Percentiles rank a stretch among this genome's conserved stretches.
These are phyloP conservation scores for Psilopsiagon aurifrons DNA, from an alignment of 2,113 vertebrate species.

Conservation along the genomic window DNA sequence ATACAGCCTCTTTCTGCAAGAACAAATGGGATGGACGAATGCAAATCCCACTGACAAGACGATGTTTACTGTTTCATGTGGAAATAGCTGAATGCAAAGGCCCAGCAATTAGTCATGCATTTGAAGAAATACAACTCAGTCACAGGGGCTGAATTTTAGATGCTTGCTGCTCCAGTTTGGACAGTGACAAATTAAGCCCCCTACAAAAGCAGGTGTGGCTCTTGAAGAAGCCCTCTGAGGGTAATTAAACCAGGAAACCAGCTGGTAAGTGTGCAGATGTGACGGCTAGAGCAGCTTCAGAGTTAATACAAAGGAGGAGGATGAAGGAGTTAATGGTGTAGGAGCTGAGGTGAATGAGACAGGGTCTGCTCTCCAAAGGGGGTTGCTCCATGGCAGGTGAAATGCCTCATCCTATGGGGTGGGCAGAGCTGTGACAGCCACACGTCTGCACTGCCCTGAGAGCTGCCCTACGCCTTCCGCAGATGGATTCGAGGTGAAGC, in stretches of 20 bases:
- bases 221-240: not conserved
- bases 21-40: not conserved
- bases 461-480: not conserved
- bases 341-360: not conserved
- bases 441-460: not conserved
- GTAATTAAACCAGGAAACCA: slow-evolving; percentile 24
- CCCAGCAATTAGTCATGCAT: not conserved
- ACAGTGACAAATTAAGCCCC: slow-evolving; percentile 39
- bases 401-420: not conserved
- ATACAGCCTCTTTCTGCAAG: not conserved
- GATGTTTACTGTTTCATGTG: not conserved
- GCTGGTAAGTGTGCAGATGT: not conserved
- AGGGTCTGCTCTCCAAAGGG: not conserved
- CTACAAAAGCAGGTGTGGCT: not conserved
- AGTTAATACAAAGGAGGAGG: not conserved
- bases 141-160: slow-evolving; percentile 4
- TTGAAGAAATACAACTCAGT: not conserved
- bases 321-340: not conserved
- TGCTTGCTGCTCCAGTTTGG: slow-evolving; percentile 14
- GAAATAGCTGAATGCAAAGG: not conserved
- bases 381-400: not conserved
- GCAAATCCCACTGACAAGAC: not conserved
- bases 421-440: not conserved
- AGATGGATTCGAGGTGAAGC: not conserved
- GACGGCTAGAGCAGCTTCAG: not conserved